Evolutionary conservation across 2,797 vertebrate species (phyloP).

Genomic region (Chelmon rostratus): DNA sequence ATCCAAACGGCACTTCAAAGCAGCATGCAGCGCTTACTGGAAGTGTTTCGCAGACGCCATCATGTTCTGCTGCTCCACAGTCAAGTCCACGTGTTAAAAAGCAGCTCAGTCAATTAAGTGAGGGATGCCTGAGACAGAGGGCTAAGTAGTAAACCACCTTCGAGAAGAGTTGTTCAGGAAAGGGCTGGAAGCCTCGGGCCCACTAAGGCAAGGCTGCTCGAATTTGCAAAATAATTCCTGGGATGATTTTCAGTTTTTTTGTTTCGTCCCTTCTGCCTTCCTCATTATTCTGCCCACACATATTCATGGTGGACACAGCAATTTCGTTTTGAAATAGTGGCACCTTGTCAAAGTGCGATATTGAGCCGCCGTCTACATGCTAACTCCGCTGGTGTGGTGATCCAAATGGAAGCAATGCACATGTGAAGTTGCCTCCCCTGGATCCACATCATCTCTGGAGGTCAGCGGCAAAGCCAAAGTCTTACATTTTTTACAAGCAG

Average conservation of each 20-base stretch:
- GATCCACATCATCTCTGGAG: conserved; percentile 17
- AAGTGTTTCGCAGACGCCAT: conserved; percentile 7
- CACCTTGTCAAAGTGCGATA: conserved; percentile 14
- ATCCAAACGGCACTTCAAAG: conserved; percentile 4
- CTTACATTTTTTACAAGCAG: conserved; percentile 4
- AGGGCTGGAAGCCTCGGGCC: background rate
- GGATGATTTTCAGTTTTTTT: conserved; percentile 3
- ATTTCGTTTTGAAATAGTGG: conserved; percentile 6
- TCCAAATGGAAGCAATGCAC: conserved; percentile 5
- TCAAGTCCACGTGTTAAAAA: conserved; percentile 27
- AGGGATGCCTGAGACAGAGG: conserved; percentile 3
- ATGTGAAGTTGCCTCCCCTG: background rate
- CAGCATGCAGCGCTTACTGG: conserved; percentile 1
- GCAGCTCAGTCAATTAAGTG: conserved; percentile 31
- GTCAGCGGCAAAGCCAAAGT: conserved; percentile 10
- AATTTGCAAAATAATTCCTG: background rate
- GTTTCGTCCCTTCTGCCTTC: background rate
- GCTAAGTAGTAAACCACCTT: background rate
- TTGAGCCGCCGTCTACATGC: background rate
- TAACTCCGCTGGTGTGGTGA: background rate
- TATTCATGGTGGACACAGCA: background rate
- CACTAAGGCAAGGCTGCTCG: conserved; percentile 5
- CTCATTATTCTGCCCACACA: conserved; percentile 18
- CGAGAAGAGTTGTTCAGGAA: conserved; percentile 13
- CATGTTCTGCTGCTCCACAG: conserved; percentile 13